Conservation (phyloP, 2,888 invertebrate genomes). For the Andrena haemorrhoa region DNA sequence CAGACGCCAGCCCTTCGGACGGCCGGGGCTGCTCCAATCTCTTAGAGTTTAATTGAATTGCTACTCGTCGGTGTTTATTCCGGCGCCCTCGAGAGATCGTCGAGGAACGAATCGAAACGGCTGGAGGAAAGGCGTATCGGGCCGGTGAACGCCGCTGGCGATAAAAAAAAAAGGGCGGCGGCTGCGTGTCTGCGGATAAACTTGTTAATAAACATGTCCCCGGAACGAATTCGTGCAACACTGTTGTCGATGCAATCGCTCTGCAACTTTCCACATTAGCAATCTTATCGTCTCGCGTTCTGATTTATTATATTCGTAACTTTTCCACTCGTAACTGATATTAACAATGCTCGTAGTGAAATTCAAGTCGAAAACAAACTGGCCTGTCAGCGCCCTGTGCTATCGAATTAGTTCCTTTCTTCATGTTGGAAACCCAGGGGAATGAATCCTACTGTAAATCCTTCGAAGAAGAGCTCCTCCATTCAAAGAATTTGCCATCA, state of each 20-base stretch:
- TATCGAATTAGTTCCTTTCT: background rate
- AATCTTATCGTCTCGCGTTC: slow-evolving; percentile 11
- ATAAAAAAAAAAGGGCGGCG: slow-evolving; percentile 12
- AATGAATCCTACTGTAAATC: background rate
- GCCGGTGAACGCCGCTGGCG: background rate
- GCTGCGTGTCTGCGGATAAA: slow-evolving; percentile 3
- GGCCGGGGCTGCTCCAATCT: background rate
- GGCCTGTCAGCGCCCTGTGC: background rate
- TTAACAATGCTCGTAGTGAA: background rate
- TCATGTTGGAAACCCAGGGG: background rate
- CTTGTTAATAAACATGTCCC: slow-evolving; percentile 4
- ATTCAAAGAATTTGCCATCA: background rate
- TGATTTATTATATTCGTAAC: slow-evolving; percentile 2
- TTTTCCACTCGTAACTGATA: slow-evolving; percentile 6
- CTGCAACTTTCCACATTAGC: slow-evolving; percentile 38
- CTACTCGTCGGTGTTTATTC: slow-evolving; percentile 1
- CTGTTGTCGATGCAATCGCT: slow-evolving; percentile 13
- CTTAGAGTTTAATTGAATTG: slow-evolving; percentile 12
- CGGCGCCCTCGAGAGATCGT: background rate
- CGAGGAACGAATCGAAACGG: background rate
- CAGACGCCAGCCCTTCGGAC: background rate
- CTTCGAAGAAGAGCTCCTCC: background rate
- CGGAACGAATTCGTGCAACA: background rate
- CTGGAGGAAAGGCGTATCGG: background rate
- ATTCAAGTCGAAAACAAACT: background rate